Conservation (phyloP, 2,888 invertebrate species). For the Tetramorium bicarinatum region DNA sequence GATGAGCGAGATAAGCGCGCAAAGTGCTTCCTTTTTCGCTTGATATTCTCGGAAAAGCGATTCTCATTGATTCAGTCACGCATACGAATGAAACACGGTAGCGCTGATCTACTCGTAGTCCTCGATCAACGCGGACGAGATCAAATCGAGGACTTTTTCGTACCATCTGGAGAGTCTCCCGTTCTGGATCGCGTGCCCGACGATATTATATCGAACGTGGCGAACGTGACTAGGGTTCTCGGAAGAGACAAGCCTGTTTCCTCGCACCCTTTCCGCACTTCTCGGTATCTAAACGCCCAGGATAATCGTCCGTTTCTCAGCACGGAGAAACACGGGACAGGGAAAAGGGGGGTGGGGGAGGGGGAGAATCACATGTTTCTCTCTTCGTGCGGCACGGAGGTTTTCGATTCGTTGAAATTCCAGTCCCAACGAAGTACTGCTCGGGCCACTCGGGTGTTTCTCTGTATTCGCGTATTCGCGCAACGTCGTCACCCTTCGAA, state of each 20-base stretch:
- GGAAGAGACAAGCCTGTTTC: constrained; percentile 68
- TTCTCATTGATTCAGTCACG: background rate
- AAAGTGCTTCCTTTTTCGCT: background rate
- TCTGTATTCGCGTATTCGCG: constrained; percentile 34
- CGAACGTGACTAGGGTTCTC: constrained; percentile 79
- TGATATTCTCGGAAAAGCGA: background rate
- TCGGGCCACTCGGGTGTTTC: background rate
- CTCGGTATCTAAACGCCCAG: constrained; percentile 73
- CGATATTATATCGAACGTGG: constrained; percentile 80
- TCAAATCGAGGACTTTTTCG: constrained; percentile 35
- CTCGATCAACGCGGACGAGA: constrained; percentile 26
- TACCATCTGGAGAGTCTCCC: constrained; percentile 39
- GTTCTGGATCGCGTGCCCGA: constrained; percentile 71
- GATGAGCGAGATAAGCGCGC: background rate
- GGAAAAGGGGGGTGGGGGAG: too few relatives aligned
- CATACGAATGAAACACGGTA: background rate
- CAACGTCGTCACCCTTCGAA: constrained; percentile 21
- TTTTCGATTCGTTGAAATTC: constrained; percentile 67
- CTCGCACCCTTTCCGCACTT: constrained; percentile 70
- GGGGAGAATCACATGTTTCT: constrained; percentile 9
- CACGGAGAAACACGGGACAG: constrained; percentile 38
- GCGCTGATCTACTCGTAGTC: constrained; percentile 17
- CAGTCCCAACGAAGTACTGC: constrained; percentile 23
- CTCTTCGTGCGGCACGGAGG: constrained; percentile 74
- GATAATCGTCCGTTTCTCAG: constrained; percentile 79